Evolutionary conservation across 2,113 vertebrate genomes (phyloP).

Genomic region (Progne subis): DNA sequence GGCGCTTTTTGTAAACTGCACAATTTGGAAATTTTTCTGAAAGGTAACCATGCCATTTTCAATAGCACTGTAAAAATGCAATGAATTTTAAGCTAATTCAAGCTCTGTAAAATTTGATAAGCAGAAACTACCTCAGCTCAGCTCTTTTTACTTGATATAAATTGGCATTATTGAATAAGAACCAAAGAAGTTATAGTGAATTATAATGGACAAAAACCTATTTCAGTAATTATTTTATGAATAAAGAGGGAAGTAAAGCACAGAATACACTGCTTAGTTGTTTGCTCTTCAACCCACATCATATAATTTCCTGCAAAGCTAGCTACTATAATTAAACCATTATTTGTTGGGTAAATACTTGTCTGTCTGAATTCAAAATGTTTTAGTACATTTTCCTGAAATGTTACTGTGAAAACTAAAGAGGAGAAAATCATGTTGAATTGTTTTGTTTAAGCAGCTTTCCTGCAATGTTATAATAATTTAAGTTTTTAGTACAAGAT

Average conservation of each 20-base stretch:
- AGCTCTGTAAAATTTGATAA: neutral
- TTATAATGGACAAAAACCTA: neutral
- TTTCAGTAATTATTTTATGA: neutral
- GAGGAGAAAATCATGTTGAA: neutral
- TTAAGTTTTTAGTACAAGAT: neutral
- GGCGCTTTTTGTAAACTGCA: neutral
- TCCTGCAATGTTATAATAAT: neutral
- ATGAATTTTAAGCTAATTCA: neutral
- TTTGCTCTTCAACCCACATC: neutral
- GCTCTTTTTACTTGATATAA: neutral
- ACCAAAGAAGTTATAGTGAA: neutral
- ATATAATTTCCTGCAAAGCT: neutral
- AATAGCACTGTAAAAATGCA: neutral
- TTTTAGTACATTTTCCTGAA: neutral
- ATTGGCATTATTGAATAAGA: neutral
- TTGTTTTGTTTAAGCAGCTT: neutral
- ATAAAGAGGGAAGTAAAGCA: neutral
- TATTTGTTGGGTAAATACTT: neutral
- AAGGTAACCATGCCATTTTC: neutral
- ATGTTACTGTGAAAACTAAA: neutral
- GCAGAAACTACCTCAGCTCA: neutral
- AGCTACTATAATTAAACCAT: neutral
- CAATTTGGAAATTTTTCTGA: neutral
- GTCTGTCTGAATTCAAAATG: neutral
- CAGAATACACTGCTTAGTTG: neutral